A percentile compares a stretch with the other conserved stretches of the same genome.
Conservation (phyloP, 2,888 invertebrate genomes). For the Xylocampa areola region DNA sequence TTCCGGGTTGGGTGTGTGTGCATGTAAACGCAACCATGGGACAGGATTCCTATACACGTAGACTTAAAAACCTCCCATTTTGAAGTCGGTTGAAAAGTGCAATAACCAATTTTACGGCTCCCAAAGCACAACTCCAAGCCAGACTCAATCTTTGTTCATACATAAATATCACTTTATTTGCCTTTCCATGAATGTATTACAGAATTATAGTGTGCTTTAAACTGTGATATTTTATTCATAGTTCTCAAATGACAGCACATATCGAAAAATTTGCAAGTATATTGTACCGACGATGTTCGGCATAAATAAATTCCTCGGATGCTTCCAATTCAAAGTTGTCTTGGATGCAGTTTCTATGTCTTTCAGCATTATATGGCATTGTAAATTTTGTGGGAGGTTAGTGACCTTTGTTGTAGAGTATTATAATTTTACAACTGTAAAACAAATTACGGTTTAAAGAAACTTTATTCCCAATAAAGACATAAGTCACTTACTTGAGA, state of each 20-base stretch:
- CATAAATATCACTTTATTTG: slow-evolving; percentile 11
- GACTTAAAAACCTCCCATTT: too few species aligned
- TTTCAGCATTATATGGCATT: slow-evolving; percentile 2
- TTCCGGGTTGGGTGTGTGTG: too few species aligned
- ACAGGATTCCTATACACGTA: too few species aligned
- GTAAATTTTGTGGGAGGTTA: slow-evolving; percentile 7
- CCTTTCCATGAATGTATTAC: slow-evolving; percentile 21
- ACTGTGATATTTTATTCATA: slow-evolving; percentile 61
- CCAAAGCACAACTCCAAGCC: background rate
- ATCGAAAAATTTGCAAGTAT: slow-evolving; percentile 66
- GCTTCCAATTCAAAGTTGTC: slow-evolving; percentile 32
- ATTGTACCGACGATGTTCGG: slow-evolving; percentile 57
- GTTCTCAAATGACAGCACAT: slow-evolving; percentile 57
- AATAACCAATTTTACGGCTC: background rate
- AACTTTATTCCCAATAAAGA: too few species aligned
- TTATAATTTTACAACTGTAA: too few species aligned
- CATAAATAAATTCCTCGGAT: slow-evolving; percentile 53
- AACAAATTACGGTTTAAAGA: too few species aligned
- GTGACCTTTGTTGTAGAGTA: slow-evolving; percentile 8
- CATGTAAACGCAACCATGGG: too few species aligned
- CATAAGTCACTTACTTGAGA: too few species aligned
- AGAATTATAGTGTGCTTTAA: slow-evolving; percentile 34
- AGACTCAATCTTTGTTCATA: background rate
- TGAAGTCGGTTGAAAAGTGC: background rate
- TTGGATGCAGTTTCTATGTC: slow-evolving; percentile 21